phyloP scores from a whole-genome alignment of 2,797 vertebrate species.

The Propithecus perrieri region DNA sequence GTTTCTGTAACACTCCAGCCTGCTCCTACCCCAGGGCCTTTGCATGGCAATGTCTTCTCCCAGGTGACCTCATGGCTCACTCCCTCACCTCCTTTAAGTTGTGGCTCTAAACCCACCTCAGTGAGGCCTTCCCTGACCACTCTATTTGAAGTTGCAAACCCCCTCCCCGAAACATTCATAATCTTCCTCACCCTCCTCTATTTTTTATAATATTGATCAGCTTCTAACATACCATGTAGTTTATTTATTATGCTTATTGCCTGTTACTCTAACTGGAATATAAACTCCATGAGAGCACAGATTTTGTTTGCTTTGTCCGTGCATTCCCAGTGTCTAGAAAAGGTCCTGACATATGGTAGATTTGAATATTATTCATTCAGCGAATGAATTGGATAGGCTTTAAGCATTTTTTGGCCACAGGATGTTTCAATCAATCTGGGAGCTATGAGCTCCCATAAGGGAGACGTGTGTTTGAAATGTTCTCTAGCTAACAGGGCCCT shows the following conservation, averaged over 20 bases:
- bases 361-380: background rate
- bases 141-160: background rate
- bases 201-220: background rate
- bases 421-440: background rate
- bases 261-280: background rate
- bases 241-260: background rate
- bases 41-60: background rate
- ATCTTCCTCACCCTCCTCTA: background rate
- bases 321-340: background rate
- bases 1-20: background rate
- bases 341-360: background rate
- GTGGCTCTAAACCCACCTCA: background rate
- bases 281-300: background rate
- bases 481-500: background rate
- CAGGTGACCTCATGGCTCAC: background rate
- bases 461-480: background rate
- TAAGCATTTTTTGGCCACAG: background rate
- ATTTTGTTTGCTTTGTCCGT: background rate
- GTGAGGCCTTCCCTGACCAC: background rate
- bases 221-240: background rate
- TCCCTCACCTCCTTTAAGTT: background rate
- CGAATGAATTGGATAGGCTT: background rate
- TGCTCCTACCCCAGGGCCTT: background rate
- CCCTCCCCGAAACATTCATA: background rate
- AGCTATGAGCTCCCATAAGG: background rate